Base-by-base conservation (phyloP, 2,113 vertebrate species). In the Asarcornis scutulata region DNA sequence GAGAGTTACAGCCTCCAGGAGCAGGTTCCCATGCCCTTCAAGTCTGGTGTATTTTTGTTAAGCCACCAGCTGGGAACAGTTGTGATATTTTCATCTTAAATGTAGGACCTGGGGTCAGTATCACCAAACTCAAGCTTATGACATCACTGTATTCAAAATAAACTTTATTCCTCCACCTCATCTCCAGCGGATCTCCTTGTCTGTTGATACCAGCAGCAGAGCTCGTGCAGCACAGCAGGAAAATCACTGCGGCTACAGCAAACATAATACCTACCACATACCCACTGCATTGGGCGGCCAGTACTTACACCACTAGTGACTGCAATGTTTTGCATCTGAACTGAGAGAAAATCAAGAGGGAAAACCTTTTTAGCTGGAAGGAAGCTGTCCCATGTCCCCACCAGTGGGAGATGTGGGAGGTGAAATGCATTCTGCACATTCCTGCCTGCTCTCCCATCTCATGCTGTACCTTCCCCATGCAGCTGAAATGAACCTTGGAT, bases 21-120 rank as follows among this genome's bases (percentile, higher is more conserved):
- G 60, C 60, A 92, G 64, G 38, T 92, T 97, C 88, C 80, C 76
- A 82, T 72, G 86, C 83, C 80, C 92, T 94, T 84, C 52, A 67
- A 64, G 46, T 52, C 36, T 32, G 42, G 72, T 71, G 20, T 68
- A 86, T 78, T 94, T 93, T 91, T 93, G 52, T 81, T 92, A 83
- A 69, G 50, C 36, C 83, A 58, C 34, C 50, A 62, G 4, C 44
- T 93, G 64, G 73, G 86, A 93, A 60, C 34, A 32, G 42, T 64
- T 88, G 56, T 18, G 86, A 23, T 91, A 67, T 86, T 93, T 96
- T 94, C 9, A 26, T 74, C 64, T 81, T 67, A 81, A 90, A 55
- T 56, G 3, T 50, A 10, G 59, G 53, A 56, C 53, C 80, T 93
- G 48, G 23, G 52, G 68, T 95, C 91, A 68, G 40, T 74, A 42